Percentiles rank a stretch among this genome's conserved stretches.
Evolutionary conservation across 2,113 vertebrate genomes (phyloP).

Genomic region (Neolamprologus sp.): DNA sequence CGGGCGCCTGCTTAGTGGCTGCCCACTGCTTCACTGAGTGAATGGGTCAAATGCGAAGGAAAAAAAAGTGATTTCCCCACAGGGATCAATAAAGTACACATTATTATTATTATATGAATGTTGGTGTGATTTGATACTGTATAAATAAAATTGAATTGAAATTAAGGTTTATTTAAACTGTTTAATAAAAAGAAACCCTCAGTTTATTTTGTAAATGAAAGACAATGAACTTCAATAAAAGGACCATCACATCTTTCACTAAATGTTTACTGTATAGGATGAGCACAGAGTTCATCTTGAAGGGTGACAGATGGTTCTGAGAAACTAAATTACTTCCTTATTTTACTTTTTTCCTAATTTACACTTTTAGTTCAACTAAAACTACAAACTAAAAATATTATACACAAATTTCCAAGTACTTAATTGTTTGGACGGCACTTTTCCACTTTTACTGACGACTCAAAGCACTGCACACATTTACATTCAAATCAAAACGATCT

Average conservation of each 20-base stretch:
- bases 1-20: background rate
- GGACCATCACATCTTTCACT: background rate
- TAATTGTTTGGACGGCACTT: background rate
- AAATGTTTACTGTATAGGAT: background rate
- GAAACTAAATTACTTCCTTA: background rate
- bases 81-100: background rate
- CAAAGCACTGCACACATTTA: background rate
- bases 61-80: background rate
- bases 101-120: background rate
- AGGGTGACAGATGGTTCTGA: fast-evolving
- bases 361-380: background rate
- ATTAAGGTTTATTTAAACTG: background rate
- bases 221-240: background rate
- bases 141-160: background rate
- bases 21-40: fast-evolving
- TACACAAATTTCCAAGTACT: background rate
- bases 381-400: background rate
- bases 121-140: background rate
- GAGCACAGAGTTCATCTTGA: background rate
- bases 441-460: background rate
- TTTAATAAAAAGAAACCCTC: background rate
- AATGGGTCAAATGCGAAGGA: background rate
- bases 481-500: background rate
- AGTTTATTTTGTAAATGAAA: background rate
- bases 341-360: background rate